These are phyloP conservation scores for Calliphora vicina DNA, from an alignment of 1,140 invertebrate species.

Conservation along the genomic window DNA sequence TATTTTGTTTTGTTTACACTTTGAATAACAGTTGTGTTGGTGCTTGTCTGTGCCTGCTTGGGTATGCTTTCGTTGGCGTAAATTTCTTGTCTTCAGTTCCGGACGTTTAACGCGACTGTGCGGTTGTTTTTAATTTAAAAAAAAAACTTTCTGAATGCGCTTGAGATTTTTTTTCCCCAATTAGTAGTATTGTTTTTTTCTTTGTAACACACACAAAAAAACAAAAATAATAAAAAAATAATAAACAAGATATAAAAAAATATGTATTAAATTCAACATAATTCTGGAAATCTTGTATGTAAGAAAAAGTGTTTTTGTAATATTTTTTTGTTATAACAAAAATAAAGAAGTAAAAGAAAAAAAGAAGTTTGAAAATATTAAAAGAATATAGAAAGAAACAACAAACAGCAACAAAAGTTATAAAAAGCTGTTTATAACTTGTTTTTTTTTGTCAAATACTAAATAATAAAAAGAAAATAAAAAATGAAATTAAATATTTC, in stretches of 20 bases:
- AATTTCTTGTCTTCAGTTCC: constrained; percentile 34
- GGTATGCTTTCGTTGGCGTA: constrained; percentile 11
- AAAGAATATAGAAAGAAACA: too few relatives aligned
- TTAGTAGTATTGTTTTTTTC: constrained; percentile 17
- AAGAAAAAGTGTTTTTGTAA: too few relatives aligned
- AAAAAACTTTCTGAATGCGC: neutral
- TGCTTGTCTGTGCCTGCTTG: neutral
- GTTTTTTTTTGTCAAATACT: neutral
- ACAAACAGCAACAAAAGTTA: neutral
- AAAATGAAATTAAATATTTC: neutral
- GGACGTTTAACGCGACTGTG: constrained; percentile 29
- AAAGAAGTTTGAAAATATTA: constrained; percentile 5
- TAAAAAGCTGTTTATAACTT: constrained; percentile 10
- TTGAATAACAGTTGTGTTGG: neutral
- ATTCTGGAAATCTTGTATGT: too few relatives aligned
- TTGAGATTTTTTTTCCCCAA: neutral
- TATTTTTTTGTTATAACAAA: too few relatives aligned
- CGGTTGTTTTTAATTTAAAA: constrained; percentile 16
- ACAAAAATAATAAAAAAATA: too few relatives aligned
- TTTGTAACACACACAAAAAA: too few relatives aligned
- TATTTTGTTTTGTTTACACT: neutral
- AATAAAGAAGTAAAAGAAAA: too few relatives aligned
- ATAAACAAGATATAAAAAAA: too few relatives aligned
- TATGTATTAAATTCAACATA: too few relatives aligned
- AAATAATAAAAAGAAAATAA: neutral